phyloP scores from a whole-genome alignment of 2,888 invertebrate species.

The Argyra leucocephala region DNA sequence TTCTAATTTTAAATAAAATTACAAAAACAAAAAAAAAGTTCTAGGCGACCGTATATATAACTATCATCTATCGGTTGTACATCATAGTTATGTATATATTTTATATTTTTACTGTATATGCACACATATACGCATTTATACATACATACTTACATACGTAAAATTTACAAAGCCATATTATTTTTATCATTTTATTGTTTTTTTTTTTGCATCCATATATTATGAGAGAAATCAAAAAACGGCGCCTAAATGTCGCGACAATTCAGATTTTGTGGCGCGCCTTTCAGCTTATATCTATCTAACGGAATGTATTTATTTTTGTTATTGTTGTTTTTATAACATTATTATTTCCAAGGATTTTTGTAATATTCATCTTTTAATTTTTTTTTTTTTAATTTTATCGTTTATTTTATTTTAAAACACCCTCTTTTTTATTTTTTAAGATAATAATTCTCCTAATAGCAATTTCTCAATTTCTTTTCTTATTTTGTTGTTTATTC shows the following conservation, averaged over 20 bases:
- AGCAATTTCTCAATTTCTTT: neutral
- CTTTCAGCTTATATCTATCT: constrained; percentile 10
- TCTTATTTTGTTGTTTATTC: neutral
- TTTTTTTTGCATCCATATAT: constrained; percentile 4
- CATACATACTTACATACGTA: neutral
- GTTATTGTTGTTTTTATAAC: constrained; percentile 13
- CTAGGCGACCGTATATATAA: neutral
- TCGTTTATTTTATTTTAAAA: neutral
- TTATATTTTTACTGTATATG: constrained; percentile 15
- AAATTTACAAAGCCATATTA: neutral
- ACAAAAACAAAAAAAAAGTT: neutral
- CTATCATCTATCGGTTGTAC: no score
- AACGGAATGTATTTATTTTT: constrained; percentile 3
- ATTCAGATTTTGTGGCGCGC: constrained; percentile 38
- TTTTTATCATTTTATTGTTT: neutral
- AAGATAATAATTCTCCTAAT: neutral
- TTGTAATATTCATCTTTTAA: neutral
- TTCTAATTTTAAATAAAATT: neutral
- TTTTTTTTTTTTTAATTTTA: no score
- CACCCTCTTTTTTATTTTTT: neutral
- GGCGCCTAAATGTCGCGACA: constrained; percentile 43
- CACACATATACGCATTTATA: constrained; percentile 19
- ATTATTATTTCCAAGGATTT: constrained; percentile 10
- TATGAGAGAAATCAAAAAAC: constrained; percentile 15
- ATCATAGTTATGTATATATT: no score